A percentile compares a stretch with the other conserved stretches of the same genome.
Evolutionary conservation across 2,888 invertebrate genomes (phyloP).

Genomic region (Coecobrya sp.): DNA sequence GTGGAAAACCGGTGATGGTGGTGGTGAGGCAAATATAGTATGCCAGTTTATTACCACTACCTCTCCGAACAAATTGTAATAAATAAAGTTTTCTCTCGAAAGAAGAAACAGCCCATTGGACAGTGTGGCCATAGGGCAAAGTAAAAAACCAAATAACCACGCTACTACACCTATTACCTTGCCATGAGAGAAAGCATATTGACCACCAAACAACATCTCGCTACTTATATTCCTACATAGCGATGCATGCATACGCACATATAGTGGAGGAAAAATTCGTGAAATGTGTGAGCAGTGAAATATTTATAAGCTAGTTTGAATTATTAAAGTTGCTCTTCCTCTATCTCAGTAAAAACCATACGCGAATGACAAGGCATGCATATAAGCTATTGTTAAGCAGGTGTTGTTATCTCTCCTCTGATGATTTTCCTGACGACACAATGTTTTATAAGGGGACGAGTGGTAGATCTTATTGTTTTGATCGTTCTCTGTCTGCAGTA

Average conservation of each 20-base stretch:
- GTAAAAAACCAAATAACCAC: background rate
- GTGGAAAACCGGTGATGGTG: background rate
- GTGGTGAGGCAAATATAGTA: background rate
- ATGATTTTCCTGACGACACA: constrained; percentile 56
- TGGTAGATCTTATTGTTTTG: constrained; percentile 25
- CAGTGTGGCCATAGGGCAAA: constrained; percentile 1
- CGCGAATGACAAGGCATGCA: constrained; percentile 57
- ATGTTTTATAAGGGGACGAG: background rate
- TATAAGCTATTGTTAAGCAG: constrained; percentile 67
- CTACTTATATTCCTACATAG: background rate
- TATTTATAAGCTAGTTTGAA: constrained; percentile 66
- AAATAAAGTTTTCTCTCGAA: constrained; percentile 55
- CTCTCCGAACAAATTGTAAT: constrained; percentile 55
- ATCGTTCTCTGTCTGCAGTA: background rate
- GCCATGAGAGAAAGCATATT: background rate
- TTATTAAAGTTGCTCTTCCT: constrained; percentile 56
- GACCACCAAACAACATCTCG: background rate
- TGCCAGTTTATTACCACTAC: constrained; percentile 43
- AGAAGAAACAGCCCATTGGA: constrained; percentile 21
- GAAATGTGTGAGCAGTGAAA: constrained; percentile 55
- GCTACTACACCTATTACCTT: constrained; percentile 5
- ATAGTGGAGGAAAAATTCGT: constrained; percentile 12
- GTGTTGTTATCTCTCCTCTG: constrained; percentile 22
- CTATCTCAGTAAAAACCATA: constrained; percentile 48
- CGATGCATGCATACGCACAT: background rate